Percentiles rank a stretch among this genome's conserved stretches.
Conservation (phyloP, 2,888 invertebrate species). For the Masnerella sp. region DNA sequence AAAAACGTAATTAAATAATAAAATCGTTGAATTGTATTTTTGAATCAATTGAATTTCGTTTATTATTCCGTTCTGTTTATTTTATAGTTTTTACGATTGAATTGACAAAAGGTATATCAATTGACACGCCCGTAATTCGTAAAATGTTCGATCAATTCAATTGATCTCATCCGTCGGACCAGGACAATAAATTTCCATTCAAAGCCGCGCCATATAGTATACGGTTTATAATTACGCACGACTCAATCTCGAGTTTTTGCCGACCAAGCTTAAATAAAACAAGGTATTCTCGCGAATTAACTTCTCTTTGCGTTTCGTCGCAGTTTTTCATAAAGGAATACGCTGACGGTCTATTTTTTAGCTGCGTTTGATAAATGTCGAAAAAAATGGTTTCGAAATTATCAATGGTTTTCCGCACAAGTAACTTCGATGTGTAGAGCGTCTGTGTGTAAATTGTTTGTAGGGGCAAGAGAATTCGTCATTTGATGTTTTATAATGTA, state of each 20-base stretch:
- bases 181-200: neutral
- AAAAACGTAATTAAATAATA: too few relatives aligned
- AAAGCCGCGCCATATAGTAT: neutral
- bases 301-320: neutral
- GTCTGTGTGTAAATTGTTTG: too few relatives aligned
- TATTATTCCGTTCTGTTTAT: too few relatives aligned
- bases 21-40: too few relatives aligned
- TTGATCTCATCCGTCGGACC: neutral
- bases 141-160: constrained; percentile 6
- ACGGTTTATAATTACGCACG: neutral
- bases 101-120: too few relatives aligned
- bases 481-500: too few relatives aligned
- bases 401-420: too few relatives aligned
- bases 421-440: too few relatives aligned
- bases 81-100: too few relatives aligned
- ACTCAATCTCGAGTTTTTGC: neutral
- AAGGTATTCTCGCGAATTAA: neutral
- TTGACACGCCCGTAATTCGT: constrained; percentile 1
- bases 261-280: neutral
- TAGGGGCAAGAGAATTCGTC: too few relatives aligned
- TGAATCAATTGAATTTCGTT: too few relatives aligned
- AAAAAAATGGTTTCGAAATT: constrained; percentile 3
- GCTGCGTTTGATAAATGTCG: constrained; percentile 9
- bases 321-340: neutral
- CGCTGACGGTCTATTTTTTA: constrained; percentile 13